Conservation (phyloP, 2,888 invertebrate genomes). For the Eurytoma adleriae region DNA sequence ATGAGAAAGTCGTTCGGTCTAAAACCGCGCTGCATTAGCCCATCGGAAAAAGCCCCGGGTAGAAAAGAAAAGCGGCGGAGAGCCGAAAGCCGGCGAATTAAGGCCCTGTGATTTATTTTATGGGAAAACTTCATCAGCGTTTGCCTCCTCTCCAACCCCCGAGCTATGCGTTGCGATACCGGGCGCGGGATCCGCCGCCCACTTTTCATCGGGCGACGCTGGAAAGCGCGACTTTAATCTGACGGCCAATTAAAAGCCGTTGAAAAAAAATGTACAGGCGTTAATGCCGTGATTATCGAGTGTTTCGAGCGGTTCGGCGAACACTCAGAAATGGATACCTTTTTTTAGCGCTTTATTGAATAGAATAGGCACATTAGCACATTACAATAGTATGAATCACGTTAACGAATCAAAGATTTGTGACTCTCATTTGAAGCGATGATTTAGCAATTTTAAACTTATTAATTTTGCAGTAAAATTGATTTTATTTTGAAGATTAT, state of each 20-base stretch:
- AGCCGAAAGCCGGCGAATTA: slow-evolving; percentile 4
- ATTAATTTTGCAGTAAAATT: no score
- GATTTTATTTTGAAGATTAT: no score
- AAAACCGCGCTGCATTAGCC: no score
- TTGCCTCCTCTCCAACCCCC: background rate
- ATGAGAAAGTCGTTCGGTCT: no score
- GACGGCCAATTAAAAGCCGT: slow-evolving; percentile 38
- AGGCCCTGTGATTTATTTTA: slow-evolving; percentile 37
- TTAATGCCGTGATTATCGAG: slow-evolving; percentile 45
- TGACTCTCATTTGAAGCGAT: no score
- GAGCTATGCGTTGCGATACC: no score
- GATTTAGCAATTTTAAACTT: no score
- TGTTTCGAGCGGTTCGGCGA: background rate
- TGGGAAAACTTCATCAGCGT: slow-evolving; percentile 36
- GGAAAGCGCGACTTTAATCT: slow-evolving; percentile 43
- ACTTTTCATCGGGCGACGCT: background rate
- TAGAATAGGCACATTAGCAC: background rate
- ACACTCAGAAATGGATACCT: background rate
- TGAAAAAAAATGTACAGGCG: slow-evolving; percentile 43
- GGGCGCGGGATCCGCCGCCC: background rate
- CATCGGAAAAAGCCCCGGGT: no score
- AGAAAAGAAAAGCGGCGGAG: no score
- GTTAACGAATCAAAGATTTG: no score
- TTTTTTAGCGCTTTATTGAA: slow-evolving; percentile 59
- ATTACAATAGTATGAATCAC: no score